Conservation (phyloP, 2,113 vertebrate species). For the Tupaia chinensis region DNA sequence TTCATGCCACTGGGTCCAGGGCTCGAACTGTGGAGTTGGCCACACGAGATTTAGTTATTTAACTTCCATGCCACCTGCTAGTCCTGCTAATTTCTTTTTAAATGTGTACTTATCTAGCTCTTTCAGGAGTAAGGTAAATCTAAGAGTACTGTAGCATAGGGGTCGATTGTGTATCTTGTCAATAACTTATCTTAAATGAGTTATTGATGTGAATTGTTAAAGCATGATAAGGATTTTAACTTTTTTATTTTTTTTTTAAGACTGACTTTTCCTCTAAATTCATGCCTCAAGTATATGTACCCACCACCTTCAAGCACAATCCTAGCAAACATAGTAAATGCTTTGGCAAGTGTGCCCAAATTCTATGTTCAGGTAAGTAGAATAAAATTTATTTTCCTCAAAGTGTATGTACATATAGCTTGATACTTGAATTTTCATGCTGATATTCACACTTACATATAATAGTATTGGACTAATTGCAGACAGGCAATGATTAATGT, state of each 20-base stretch:
- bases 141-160: not conserved
- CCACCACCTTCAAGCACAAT: constrained; percentile 95
- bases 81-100: not conserved
- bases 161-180: not conserved
- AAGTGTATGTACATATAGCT: not conserved
- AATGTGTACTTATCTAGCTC: not conserved
- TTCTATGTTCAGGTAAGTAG: constrained; percentile 97
- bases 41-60: too few species aligned
- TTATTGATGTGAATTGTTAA: constrained; percentile 11
- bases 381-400: not conserved
- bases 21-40: too few species aligned
- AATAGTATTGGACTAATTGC: not conserved
- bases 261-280: constrained; percentile 95
- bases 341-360: constrained; percentile 96
- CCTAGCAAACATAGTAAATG: constrained; percentile 95
- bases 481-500: not conserved
- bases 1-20: too few species aligned
- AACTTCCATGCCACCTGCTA: too few species aligned
- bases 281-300: constrained; percentile 97
- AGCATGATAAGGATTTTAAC: constrained; percentile 32
- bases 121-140: not conserved
- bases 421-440: not conserved
- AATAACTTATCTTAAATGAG: not conserved
- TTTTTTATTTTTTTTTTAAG: constrained; percentile 83
- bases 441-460: not conserved